These are phyloP conservation scores for Drosophila busckii DNA, from an alignment of 1,140 invertebrate genomes.

Conservation along the genomic window DNA sequence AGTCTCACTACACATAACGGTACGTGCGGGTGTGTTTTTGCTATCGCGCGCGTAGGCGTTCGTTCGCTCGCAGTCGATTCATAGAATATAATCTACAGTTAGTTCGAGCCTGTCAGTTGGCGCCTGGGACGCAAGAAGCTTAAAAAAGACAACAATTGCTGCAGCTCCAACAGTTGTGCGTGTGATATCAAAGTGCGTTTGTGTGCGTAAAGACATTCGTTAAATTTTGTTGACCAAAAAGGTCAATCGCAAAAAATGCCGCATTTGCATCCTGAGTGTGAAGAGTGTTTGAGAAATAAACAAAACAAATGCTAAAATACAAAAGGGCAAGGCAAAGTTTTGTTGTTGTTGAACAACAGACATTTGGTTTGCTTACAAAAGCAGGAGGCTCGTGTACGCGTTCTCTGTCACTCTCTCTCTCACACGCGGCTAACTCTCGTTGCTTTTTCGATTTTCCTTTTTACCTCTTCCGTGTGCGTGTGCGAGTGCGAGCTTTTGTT, in stretches of 20 bases:
- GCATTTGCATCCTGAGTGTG: constrained; percentile 65
- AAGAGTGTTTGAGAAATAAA: constrained; percentile 56
- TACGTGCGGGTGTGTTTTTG: constrained; percentile 36
- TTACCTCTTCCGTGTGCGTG: constrained; percentile 35
- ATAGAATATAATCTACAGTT: constrained; percentile 60
- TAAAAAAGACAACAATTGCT: constrained; percentile 32
- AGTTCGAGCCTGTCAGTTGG: constrained; percentile 41
- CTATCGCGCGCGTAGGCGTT: background rate
- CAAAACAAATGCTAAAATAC: too few species aligned
- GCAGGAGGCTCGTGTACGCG: constrained; percentile 4
- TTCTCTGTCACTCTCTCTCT: constrained; percentile 18
- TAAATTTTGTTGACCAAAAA: too few species aligned
- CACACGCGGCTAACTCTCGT: constrained; percentile 18
- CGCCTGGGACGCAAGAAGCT: too few species aligned
- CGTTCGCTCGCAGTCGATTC: constrained; percentile 19
- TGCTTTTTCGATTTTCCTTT: constrained; percentile 39
- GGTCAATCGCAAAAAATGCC: too few species aligned
- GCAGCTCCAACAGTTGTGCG: too few species aligned
- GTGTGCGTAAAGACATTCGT: too few species aligned
- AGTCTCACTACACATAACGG: constrained; percentile 37
- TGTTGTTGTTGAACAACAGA: constrained; percentile 48
- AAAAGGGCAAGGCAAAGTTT: constrained; percentile 57
- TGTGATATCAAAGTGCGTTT: constrained; percentile 22
- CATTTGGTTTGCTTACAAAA: constrained; percentile 12
- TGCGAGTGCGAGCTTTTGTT: constrained; percentile 19